Percentiles rank a stretch among this genome's conserved stretches.
phyloP scores from a whole-genome alignment of 1,140 invertebrate genomes.

The Drosophila busckii region DNA sequence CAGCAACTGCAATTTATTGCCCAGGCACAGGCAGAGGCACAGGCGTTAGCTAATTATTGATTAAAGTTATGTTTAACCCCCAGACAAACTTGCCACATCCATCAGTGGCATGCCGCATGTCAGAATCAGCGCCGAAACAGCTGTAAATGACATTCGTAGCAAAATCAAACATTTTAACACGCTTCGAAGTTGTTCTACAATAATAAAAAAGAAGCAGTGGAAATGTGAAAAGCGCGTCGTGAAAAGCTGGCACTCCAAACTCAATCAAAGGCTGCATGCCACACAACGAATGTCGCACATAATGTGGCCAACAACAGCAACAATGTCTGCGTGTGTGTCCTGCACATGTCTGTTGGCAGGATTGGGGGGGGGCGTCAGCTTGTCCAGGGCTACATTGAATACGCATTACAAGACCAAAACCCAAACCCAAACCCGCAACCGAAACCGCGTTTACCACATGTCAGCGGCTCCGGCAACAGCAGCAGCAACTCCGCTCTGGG shows the following conservation, averaged over 20 bases:
- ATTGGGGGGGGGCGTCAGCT: slow-evolving; percentile 33
- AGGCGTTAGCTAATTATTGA: neutral
- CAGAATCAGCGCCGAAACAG: slow-evolving; percentile 43
- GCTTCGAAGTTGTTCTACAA: slow-evolving; percentile 54
- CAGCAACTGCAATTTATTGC: slow-evolving; percentile 67
- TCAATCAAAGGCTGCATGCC: slow-evolving; percentile 71
- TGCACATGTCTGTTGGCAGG: slow-evolving; percentile 63
- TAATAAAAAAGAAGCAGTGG: slow-evolving; percentile 19
- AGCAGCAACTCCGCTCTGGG: slow-evolving; percentile 34
- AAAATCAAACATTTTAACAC: slow-evolving; percentile 75
- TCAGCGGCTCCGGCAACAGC: slow-evolving; percentile 40
- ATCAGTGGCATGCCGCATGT: slow-evolving; percentile 39
- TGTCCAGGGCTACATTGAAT: slow-evolving; percentile 57
- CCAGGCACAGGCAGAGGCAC: neutral
- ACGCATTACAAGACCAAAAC: slow-evolving; percentile 72
- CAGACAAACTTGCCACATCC: too few relatives aligned
- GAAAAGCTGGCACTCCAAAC: slow-evolving; percentile 64
- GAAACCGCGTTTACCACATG: slow-evolving; percentile 75
- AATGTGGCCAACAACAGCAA: slow-evolving; percentile 46
- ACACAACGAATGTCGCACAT: slow-evolving; percentile 43
- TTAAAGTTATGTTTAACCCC: too few relatives aligned
- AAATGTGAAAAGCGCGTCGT: slow-evolving; percentile 61
- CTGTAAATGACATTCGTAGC: slow-evolving; percentile 73
- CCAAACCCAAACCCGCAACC: slow-evolving; percentile 58
- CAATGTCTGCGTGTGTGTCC: slow-evolving; percentile 54